Conservation (phyloP, 2,888 invertebrate species). For the Meteorus colon region DNA sequence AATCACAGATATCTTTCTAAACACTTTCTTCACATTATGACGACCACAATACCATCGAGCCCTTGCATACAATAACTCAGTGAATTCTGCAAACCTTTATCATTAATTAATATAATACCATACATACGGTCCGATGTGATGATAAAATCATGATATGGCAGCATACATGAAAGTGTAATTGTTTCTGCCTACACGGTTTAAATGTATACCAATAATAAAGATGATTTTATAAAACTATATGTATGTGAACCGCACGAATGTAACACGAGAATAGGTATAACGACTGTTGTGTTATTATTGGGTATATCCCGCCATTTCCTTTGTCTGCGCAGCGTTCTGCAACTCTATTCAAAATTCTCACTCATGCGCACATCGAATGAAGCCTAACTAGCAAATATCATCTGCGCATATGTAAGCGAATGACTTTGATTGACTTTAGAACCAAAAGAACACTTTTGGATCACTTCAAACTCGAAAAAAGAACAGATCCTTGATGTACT, state of each 20-base stretch:
- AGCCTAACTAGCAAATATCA: too few relatives aligned
- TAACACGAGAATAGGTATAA: too few relatives aligned
- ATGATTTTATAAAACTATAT: slow-evolving; percentile 65
- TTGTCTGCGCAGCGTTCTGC: too few relatives aligned
- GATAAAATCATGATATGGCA: slow-evolving; percentile 1
- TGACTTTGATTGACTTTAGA: too few relatives aligned
- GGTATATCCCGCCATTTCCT: too few relatives aligned
- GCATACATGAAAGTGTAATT: slow-evolving; percentile 54
- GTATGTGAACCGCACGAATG: not conserved
- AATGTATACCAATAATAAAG: slow-evolving; percentile 65
- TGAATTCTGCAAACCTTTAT: not conserved
- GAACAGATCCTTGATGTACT: too few relatives aligned
- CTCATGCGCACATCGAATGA: too few relatives aligned
- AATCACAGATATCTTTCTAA: not conserved
- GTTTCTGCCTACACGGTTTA: slow-evolving; percentile 68
- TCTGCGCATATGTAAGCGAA: too few relatives aligned
- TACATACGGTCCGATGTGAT: not conserved
- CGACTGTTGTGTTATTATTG: too few relatives aligned
- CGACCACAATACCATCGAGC: not conserved
- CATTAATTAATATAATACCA: not conserved
- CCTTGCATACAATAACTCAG: not conserved
- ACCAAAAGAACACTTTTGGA: too few relatives aligned
- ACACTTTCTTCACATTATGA: not conserved
- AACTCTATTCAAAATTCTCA: too few relatives aligned
- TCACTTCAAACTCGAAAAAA: too few relatives aligned